Conservation (phyloP, 2,113 vertebrate species). For the Nycticorax nycticorax region DNA sequence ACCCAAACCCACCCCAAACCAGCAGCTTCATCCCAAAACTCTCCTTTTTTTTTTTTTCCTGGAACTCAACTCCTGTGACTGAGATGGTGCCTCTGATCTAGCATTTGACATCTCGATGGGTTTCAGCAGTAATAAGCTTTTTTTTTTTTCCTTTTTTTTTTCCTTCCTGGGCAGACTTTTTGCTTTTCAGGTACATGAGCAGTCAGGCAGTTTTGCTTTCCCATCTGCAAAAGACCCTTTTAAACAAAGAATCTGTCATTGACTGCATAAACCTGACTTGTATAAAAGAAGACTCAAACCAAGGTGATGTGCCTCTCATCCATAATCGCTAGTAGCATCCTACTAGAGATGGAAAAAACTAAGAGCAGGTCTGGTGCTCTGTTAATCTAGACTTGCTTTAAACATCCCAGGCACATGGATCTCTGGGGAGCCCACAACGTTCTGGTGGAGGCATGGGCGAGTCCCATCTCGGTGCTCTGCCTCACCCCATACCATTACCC, state of each 20-base stretch:
- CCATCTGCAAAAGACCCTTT: not conserved
- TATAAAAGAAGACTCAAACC: no score
- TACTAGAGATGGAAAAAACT: not conserved
- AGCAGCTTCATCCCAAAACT: not conserved
- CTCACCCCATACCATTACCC: rapidly evolving
- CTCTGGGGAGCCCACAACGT: not conserved
- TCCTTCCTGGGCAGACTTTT: not conserved
- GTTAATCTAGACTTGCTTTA: not conserved
- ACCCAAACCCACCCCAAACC: not conserved
- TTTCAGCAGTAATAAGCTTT: not conserved
- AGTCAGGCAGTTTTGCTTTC: not conserved
- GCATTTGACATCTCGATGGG: not conserved
- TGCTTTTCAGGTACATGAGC: not conserved
- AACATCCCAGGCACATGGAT: no score
- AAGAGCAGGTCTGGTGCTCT: not conserved
- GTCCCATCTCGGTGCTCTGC: not conserved
- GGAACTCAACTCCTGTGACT: not conserved
- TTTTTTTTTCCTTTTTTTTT: not conserved
- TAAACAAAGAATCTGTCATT: not conserved
- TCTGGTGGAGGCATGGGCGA: not conserved
- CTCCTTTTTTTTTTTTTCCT: no score
- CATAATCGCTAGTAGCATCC: not conserved
- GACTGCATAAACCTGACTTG: rapidly evolving
- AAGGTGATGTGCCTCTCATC: not conserved
- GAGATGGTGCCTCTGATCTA: not conserved